These are phyloP conservation scores for Sitophilus oryzae DNA, from an alignment of 1,140 invertebrate species.

Conservation along the genomic window DNA sequence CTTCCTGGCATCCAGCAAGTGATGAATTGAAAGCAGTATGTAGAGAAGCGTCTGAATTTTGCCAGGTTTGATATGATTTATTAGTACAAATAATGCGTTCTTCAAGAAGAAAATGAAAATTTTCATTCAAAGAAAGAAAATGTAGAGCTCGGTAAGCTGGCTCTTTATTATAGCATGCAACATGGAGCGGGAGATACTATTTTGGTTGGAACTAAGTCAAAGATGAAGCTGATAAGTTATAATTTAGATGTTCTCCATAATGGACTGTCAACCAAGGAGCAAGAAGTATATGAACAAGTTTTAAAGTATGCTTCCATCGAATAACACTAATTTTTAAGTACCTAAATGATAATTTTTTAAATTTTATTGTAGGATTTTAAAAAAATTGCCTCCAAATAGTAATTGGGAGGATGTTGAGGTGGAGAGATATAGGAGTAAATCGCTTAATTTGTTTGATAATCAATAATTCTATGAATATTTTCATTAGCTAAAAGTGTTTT, in stretches of 20 bases:
- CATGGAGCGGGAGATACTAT: slow-evolving; percentile 57
- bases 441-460: too few relatives aligned
- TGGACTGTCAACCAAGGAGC: slow-evolving; percentile 58
- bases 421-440: too few relatives aligned
- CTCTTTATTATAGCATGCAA: slow-evolving; percentile 60
- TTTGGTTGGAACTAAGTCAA: slow-evolving; percentile 63
- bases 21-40: slow-evolving; percentile 61
- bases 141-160: slow-evolving; percentile 65
- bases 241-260: slow-evolving; percentile 55
- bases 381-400: slow-evolving; percentile 34
- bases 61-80: slow-evolving; percentile 51
- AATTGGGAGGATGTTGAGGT: slow-evolving; percentile 53
- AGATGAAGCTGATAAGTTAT: slow-evolving; percentile 49
- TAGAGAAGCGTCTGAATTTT: slow-evolving; percentile 53
- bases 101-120: background rate
- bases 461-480: too few relatives aligned
- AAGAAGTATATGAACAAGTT: slow-evolving; percentile 52
- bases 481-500: too few relatives aligned
- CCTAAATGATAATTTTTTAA: background rate
- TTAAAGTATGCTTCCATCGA: slow-evolving; percentile 12
- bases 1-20: slow-evolving; percentile 77
- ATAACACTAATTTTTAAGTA: slow-evolving; percentile 14
- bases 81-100: background rate
- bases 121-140: slow-evolving; percentile 48
- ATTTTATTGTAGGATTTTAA: slow-evolving; percentile 42